Conservation (phyloP, 2,888 invertebrate species). For the Acronicta psi region DNA sequence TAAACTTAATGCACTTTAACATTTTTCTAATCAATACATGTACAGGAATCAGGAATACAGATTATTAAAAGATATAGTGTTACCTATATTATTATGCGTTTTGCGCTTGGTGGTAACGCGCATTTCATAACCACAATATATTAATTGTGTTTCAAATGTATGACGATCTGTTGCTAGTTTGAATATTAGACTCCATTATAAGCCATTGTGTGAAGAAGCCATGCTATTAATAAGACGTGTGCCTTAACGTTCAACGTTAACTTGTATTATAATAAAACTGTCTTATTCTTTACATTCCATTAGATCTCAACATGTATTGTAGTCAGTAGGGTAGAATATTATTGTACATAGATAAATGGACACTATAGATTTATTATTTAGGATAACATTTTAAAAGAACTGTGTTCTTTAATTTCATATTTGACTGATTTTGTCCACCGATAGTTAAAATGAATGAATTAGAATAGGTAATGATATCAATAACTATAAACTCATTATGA, state of each 20-base stretch:
- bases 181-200: background rate
- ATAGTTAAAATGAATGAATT: constrained; percentile 8
- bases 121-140: no score
- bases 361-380: constrained; percentile 8
- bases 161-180: no score
- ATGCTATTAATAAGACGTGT: constrained; percentile 58
- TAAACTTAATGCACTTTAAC: no score
- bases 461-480: constrained; percentile 2
- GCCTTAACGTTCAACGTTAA: constrained; percentile 65
- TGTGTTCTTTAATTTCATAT: constrained; percentile 11
- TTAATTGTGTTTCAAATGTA: no score
- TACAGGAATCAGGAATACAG: no score
- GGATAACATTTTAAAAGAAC: background rate
- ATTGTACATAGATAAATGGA: constrained; percentile 25
- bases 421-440: constrained; percentile 21
- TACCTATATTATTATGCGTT: no score
- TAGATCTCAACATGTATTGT: constrained; percentile 43
- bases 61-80: no score
- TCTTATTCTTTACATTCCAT: constrained; percentile 47
- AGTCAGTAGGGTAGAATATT: constrained; percentile 32
- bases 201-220: constrained; percentile 12
- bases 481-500: no score
- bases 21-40: no score
- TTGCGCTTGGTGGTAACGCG: no score
- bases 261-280: constrained; percentile 37